Evolutionary conservation across 2,888 invertebrate species (phyloP).

Genomic region (Yponomeuta cagnagella): DNA sequence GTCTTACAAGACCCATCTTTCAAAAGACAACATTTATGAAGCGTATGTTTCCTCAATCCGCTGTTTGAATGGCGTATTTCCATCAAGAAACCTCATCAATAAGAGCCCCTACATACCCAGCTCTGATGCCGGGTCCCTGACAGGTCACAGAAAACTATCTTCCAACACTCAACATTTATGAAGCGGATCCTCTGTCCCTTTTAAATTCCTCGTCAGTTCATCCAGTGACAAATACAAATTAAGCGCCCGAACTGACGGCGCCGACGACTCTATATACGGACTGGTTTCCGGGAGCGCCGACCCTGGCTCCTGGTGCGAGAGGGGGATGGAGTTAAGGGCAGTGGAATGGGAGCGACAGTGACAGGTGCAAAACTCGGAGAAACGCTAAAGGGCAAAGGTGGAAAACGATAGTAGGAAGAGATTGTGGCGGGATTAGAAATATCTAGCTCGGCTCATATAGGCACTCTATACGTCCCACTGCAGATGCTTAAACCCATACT

Average conservation of each 20-base stretch:
- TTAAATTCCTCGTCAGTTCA: not conserved
- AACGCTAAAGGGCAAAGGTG: not conserved
- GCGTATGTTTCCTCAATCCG: not conserved
- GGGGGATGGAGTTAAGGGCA: not conserved
- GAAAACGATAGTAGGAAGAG: not conserved
- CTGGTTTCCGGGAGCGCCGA: slow-evolving; percentile 52
- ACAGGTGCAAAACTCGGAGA: not conserved
- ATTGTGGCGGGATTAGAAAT: not conserved
- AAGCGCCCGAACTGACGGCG: slow-evolving; percentile 4
- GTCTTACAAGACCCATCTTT: no score
- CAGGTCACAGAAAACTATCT: no score
- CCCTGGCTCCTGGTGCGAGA: slow-evolving; percentile 22
- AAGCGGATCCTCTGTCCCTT: not conserved
- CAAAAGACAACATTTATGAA: no score
- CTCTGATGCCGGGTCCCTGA: no score
- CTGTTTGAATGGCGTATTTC: no score
- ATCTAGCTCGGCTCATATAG: not conserved
- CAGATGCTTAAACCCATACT: no score
- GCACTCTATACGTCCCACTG: not conserved
- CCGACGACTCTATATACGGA: slow-evolving; percentile 37
- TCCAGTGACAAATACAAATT: slow-evolving; percentile 6
- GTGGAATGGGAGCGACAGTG: not conserved
- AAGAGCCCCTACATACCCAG: no score
- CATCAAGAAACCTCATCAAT: no score
- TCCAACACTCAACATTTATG: not conserved